Evolutionary conservation across 2,113 vertebrate species (phyloP).

Genomic region (Pteropus alecto): DNA sequence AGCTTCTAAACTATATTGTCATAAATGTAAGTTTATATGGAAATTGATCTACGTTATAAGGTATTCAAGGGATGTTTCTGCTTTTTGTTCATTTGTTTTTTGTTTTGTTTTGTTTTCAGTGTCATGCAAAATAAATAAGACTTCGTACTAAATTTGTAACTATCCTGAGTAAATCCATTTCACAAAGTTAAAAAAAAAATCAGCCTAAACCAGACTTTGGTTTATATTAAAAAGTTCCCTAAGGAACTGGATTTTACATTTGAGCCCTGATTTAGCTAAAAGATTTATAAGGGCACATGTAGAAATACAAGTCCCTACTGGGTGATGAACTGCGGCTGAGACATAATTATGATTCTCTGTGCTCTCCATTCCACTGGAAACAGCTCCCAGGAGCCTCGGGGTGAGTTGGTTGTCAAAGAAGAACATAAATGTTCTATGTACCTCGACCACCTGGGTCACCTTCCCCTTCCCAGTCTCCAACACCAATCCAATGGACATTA

Average conservation of each 20-base stretch:
- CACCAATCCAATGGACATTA: neutral
- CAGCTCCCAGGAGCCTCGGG: constrained; percentile 50
- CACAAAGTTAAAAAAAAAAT: constrained; percentile 13
- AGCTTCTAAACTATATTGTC: neutral
- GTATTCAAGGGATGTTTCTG: neutral
- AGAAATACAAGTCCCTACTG: constrained; percentile 72
- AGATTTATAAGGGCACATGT: constrained; percentile 73
- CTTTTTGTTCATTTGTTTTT: neutral
- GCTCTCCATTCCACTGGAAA: constrained; percentile 57
- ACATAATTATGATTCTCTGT: constrained; percentile 61
- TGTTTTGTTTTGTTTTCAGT: constrained; percentile 5
- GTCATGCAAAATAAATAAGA: constrained; percentile 49
- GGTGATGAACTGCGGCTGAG: constrained; percentile 58
- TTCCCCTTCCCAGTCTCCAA: neutral
- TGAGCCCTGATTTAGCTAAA: constrained; percentile 54
- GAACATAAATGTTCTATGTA: neutral
- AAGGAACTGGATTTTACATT: constrained; percentile 61
- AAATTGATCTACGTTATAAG: neutral
- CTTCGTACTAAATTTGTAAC: constrained; percentile 20
- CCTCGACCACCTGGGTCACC: neutral
- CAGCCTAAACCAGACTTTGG: constrained; percentile 56
- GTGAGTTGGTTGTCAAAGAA: constrained; percentile 21
- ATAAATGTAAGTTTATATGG: neutral
- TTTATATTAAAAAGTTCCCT: constrained; percentile 55
- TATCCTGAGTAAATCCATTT: constrained; percentile 49